Evolutionary conservation across 2,797 vertebrate species (phyloP).

Genomic region (Limosa lapponica): DNA sequence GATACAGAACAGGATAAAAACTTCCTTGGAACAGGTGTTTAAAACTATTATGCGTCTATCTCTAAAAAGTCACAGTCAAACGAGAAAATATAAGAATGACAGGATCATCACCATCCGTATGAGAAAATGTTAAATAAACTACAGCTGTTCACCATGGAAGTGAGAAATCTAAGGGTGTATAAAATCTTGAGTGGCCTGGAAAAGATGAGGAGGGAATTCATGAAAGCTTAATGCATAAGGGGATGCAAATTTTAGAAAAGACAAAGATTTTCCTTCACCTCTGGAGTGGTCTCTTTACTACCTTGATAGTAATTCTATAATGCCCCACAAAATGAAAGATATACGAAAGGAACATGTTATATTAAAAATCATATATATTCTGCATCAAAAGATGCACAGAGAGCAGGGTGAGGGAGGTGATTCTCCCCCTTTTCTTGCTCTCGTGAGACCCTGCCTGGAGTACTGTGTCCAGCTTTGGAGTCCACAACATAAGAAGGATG

Average conservation of each 20-base stretch:
- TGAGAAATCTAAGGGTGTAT: not conserved
- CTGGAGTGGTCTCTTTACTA: not conserved
- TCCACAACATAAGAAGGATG: too few relatives aligned
- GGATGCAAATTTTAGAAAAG: not conserved
- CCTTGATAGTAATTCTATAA: not conserved
- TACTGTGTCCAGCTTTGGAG: too few relatives aligned
- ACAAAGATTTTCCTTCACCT: not conserved
- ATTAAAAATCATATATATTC: not conserved
- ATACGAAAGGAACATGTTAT: not conserved
- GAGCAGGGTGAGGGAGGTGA: too few relatives aligned
- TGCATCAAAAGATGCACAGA: too few relatives aligned
- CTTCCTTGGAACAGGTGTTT: not conserved
- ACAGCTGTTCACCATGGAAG: not conserved
- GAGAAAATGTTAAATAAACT: not conserved
- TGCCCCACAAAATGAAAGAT: not conserved
- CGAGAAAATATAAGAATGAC: not conserved
- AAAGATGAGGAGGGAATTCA: not conserved
- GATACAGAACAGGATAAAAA: not conserved
- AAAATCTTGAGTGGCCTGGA: not conserved
- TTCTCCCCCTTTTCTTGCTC: too few relatives aligned
- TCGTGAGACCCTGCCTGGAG: too few relatives aligned
- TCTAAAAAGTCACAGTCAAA: not conserved
- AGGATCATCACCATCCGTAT: accelerated
- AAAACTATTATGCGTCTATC: not conserved
- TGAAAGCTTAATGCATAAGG: not conserved